Percentiles rank a stretch among this genome's conserved stretches.
These are phyloP conservation scores for Solenodon paradoxus DNA, from an alignment of 2,113 vertebrate genomes.

Conservation along the genomic window DNA sequence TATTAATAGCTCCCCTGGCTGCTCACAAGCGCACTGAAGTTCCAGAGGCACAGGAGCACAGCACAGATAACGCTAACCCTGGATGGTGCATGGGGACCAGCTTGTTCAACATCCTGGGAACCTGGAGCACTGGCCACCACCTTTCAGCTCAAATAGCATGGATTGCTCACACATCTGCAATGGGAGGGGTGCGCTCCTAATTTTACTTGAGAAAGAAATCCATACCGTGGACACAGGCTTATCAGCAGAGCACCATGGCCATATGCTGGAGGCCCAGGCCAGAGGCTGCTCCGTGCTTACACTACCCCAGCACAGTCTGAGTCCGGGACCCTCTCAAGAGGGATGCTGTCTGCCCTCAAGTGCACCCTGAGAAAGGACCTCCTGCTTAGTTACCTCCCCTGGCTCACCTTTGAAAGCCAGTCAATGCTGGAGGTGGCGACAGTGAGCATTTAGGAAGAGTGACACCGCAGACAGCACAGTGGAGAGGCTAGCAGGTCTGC, in stretches of 20 bases:
- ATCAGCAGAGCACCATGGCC: background rate
- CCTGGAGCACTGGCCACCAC: background rate
- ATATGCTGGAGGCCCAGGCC: background rate
- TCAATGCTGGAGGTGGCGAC: background rate
- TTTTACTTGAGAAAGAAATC: background rate
- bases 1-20: too few species aligned
- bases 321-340: too few species aligned
- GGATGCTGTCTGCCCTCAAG: background rate
- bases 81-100: background rate
- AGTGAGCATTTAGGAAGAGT: background rate
- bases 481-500: fast-evolving
- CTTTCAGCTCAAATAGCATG: background rate
- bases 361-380: background rate
- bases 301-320: background rate
- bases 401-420: background rate
- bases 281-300: fast-evolving
- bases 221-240: background rate
- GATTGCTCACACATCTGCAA: background rate
- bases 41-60: background rate
- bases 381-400: background rate
- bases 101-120: background rate
- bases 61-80: background rate
- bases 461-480: fast-evolving
- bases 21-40: too few species aligned
- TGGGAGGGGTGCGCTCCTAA: background rate